Base-by-base conservation (phyloP, 2,113 vertebrate species). In the Mystacornis crossleyi region DNA sequence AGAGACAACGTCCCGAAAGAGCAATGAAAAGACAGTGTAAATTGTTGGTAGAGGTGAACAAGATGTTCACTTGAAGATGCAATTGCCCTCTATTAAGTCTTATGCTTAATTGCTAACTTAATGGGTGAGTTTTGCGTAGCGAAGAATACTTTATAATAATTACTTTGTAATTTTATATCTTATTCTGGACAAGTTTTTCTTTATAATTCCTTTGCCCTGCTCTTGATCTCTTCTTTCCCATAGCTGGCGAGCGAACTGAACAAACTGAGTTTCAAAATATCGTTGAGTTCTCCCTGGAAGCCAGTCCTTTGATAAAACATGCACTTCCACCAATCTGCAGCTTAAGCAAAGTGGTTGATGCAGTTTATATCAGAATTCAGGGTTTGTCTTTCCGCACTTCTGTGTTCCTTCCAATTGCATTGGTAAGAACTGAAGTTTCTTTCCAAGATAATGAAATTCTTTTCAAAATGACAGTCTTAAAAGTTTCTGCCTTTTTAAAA, bases 261-360 rank as follows among this genome's bases (percentile, higher is more conserved):
- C 19, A 73, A 42, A 23, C 9, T 1, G 3, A 55, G 8, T 60
- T 73, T 73, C 34, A 29, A 14, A 64, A 16, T 54, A 25, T 8
- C 0, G 0, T 10, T 4, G 40, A 25, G 26, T 62, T 84, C 21
- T 55, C 12, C 15, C 14, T 64, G 61, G 64, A 79, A 71, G 23
- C 14, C 23, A 18, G 4, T 20, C 14, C 58, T 78, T 17, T 26
- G 67, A 10, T 50, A 45, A 74, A 48, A 28, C 8, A 15, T 1
- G 0, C 2, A 2, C 7, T 62, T 13, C 25, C 1, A 1, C 21
- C 4, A 6, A 31, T 45, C 21, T 8, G 1, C 58, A 42, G 1
- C 23, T 43, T 40, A 81, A 81, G 17, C 64, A 38, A 36, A 65
- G 19, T 18, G 19, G 12, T 43, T 43, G 14, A 14, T 43, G 18